phyloP scores from a whole-genome alignment of 2,888 invertebrate genomes.

The Gymnosoma rotundatum region DNA sequence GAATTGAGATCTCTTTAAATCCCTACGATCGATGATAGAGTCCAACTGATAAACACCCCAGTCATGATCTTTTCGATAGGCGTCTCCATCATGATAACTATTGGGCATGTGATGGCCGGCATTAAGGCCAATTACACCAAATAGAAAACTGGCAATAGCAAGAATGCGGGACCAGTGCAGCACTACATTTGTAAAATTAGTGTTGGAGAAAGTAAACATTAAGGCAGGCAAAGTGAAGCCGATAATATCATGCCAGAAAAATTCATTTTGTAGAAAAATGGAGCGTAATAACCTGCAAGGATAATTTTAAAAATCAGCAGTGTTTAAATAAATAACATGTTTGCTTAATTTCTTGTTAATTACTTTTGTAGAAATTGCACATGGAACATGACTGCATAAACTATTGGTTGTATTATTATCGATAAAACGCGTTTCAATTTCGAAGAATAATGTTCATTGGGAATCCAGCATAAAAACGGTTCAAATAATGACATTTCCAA shows the following conservation, averaged over 20 bases:
- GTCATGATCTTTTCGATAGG: conserved; percentile 83
- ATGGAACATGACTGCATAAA: conserved; percentile 73
- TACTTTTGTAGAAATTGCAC: conserved; percentile 68
- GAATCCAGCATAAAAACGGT: conserved; percentile 87
- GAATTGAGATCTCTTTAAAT: conserved; percentile 86
- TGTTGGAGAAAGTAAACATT: conserved; percentile 79
- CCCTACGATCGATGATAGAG: conserved; percentile 87
- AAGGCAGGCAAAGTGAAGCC: conserved; percentile 80
- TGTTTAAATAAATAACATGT: background rate
- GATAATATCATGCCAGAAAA: conserved; percentile 80
- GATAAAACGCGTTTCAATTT: conserved; percentile 83
- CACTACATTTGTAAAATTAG: conserved; percentile 68
- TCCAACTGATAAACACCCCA: conserved; percentile 91
- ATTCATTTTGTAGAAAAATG: conserved; percentile 71
- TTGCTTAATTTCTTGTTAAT: background rate
- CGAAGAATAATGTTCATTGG: conserved; percentile 83
- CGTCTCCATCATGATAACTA: conserved; percentile 90
- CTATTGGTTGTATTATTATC: conserved; percentile 82
- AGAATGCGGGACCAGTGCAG: conserved; percentile 84
- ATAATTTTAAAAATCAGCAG: background rate
- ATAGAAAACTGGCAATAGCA: conserved; percentile 84
- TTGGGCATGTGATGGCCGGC: conserved; percentile 91
- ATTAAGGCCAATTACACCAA: conserved; percentile 86
- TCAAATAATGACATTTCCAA: conserved; percentile 87
- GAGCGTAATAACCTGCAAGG: conserved; percentile 72